Conservation (phyloP, 2,888 invertebrate species). For the Nasonovia ribisnigri region DNA sequence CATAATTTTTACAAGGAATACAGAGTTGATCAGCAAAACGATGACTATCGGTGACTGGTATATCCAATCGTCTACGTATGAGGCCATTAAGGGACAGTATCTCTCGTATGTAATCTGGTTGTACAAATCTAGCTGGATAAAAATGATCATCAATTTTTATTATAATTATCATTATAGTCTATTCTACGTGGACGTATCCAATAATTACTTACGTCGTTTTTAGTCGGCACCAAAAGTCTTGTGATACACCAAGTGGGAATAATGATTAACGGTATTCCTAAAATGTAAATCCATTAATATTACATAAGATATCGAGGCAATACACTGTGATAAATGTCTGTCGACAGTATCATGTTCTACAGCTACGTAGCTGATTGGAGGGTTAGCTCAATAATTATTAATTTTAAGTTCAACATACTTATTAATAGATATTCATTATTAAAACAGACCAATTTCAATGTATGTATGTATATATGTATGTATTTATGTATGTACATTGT, state of each 20-base stretch:
- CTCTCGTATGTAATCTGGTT: slow-evolving; percentile 47
- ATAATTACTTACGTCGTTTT: slow-evolving; percentile 39
- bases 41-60: slow-evolving; percentile 69
- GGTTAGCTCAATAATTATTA: neutral
- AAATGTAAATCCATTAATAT: slow-evolving; percentile 1
- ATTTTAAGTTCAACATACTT: neutral
- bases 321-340: too few relatives aligned
- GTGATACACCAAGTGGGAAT: slow-evolving; percentile 47
- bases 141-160: neutral
- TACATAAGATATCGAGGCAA: too few relatives aligned
- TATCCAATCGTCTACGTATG: slow-evolving; percentile 58
- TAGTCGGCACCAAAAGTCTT: slow-evolving; percentile 44
- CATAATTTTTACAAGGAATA: slow-evolving; percentile 77
- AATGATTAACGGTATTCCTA: slow-evolving; percentile 53
- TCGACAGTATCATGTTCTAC: neutral
- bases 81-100: slow-evolving; percentile 47
- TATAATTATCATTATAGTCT: neutral
- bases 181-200: neutral
- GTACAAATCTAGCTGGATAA: slow-evolving; percentile 41
- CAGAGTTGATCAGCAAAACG: slow-evolving; percentile 85
- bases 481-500: too few relatives aligned
- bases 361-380: neutral
- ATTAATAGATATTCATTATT: too few relatives aligned
- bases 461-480: neutral
- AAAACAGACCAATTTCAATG: neutral